A percentile compares a stretch with the other conserved stretches of the same genome.
Evolutionary conservation across 2,113 vertebrate species (phyloP).

Genomic region (Micromys minutus): DNA sequence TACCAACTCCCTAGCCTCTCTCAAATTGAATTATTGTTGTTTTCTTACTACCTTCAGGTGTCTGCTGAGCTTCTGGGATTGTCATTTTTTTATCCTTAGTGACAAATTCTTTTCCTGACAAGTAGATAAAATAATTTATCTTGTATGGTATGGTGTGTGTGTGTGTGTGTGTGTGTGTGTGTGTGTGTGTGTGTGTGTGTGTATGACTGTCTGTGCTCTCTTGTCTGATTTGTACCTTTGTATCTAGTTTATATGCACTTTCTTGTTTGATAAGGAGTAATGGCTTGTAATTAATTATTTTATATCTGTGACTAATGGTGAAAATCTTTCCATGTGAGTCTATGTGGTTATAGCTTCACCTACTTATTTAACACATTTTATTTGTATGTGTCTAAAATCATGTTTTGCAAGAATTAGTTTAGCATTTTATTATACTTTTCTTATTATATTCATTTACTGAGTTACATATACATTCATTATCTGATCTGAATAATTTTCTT

Average conservation of each 20-base stretch:
- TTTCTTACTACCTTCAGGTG: background rate
- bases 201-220: too few relatives aligned
- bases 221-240: background rate
- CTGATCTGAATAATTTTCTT: background rate
- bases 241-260: background rate
- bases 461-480: background rate
- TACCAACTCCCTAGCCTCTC: background rate
- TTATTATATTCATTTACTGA: background rate
- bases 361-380: background rate
- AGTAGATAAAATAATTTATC: background rate
- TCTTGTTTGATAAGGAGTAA: background rate
- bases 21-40: background rate
- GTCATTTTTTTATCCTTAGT: background rate
- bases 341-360: background rate
- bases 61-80: background rate
- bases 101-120: background rate
- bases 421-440: background rate
- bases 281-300: background rate
- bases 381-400: background rate
- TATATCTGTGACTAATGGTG: background rate
- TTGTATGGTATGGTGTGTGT: too few relatives aligned
- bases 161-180: background rate
- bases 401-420: background rate
- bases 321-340: background rate
- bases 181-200: background rate